These are phyloP conservation scores for Lepisosteus oculatus DNA, from an alignment of 2,113 vertebrate species.

Conservation along the genomic window DNA sequence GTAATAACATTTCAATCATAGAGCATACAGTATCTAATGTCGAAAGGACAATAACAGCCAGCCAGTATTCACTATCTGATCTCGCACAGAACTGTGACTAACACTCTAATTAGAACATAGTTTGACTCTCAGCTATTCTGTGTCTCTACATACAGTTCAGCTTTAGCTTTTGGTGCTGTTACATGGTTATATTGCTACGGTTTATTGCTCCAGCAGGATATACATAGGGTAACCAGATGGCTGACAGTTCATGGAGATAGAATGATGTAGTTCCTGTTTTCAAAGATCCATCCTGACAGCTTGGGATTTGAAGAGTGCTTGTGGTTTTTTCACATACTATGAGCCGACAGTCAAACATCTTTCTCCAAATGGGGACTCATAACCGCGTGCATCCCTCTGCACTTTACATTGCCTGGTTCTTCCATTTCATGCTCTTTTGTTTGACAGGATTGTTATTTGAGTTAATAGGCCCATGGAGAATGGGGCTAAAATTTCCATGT, in stretches of 20 bases:
- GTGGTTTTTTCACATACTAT: conserved; percentile 22
- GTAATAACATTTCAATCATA: too few relatives aligned
- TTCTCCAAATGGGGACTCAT: conserved; percentile 42
- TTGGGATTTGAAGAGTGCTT: not conserved
- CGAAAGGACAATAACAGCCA: not conserved
- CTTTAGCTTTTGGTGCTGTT: too few relatives aligned
- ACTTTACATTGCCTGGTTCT: conserved; percentile 29
- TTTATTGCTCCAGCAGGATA: conserved; percentile 38
- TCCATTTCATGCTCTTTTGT: conserved; percentile 35
- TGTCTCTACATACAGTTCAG: too few relatives aligned
- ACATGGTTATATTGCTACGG: too few relatives aligned
- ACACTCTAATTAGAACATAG: not conserved
- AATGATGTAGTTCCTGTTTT: conserved; percentile 16
- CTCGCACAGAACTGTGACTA: not conserved
- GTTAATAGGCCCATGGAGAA: conserved; percentile 50
- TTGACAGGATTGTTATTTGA: conserved; percentile 46
- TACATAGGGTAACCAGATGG: conserved; percentile 51
- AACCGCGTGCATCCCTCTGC: conserved; percentile 38
- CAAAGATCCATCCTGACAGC: conserved; percentile 4
- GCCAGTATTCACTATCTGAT: not conserved
- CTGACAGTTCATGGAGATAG: conserved; percentile 23
- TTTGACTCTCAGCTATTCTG: too few relatives aligned
- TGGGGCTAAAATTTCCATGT: conserved; percentile 26
- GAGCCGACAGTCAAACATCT: conserved; percentile 49
- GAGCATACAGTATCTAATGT: too few relatives aligned